Evolutionary conservation across 2,113 vertebrate genomes (phyloP).

Genomic region (Oryzias javanicus): DNA sequence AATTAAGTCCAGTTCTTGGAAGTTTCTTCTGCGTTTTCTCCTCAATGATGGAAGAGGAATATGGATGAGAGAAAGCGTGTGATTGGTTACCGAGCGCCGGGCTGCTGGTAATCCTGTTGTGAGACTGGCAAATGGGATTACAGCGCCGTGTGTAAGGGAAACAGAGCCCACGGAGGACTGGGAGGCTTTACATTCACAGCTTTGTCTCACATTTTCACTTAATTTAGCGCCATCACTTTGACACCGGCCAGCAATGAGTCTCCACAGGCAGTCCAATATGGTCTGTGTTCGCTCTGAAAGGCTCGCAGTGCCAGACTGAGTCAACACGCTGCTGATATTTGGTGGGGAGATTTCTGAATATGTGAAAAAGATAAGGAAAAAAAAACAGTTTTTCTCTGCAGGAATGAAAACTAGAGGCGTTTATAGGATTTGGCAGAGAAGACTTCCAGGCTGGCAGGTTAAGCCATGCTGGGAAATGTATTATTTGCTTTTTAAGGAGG

Average conservation of each 20-base stretch:
- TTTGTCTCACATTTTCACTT: slow-evolving; percentile 57
- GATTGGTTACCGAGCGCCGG: slow-evolving; percentile 61
- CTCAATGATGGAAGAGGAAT: slow-evolving; percentile 53
- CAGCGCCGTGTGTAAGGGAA: slow-evolving; percentile 54
- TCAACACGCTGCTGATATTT: slow-evolving; percentile 10
- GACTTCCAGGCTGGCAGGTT: slow-evolving; percentile 8
- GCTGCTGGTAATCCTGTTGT: slow-evolving; percentile 73
- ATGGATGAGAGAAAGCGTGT: slow-evolving; percentile 55
- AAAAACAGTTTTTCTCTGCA: neutral
- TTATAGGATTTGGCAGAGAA: slow-evolving; percentile 13
- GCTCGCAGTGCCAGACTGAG: neutral
- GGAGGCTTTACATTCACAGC: slow-evolving; percentile 42
- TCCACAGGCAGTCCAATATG: slow-evolving; percentile 7
- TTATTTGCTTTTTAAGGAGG: slow-evolving; percentile 7
- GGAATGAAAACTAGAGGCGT: slow-evolving; percentile 6
- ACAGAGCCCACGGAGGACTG: slow-evolving; percentile 43
- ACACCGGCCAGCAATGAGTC: slow-evolving; percentile 22
- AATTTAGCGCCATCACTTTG: slow-evolving; percentile 43
- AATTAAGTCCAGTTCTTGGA: slow-evolving; percentile 19
- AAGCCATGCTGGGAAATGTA: neutral
- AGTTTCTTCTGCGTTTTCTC: slow-evolving; percentile 13
- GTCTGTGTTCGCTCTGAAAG: slow-evolving; percentile 9
- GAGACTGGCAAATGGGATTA: slow-evolving; percentile 77
- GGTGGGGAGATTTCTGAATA: slow-evolving; percentile 12
- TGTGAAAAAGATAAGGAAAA: slow-evolving; percentile 12